Percentiles rank a stretch among this genome's conserved stretches.
Evolutionary conservation across 2,113 vertebrate genomes (phyloP).

Genomic region (Aegithalos caudatus): DNA sequence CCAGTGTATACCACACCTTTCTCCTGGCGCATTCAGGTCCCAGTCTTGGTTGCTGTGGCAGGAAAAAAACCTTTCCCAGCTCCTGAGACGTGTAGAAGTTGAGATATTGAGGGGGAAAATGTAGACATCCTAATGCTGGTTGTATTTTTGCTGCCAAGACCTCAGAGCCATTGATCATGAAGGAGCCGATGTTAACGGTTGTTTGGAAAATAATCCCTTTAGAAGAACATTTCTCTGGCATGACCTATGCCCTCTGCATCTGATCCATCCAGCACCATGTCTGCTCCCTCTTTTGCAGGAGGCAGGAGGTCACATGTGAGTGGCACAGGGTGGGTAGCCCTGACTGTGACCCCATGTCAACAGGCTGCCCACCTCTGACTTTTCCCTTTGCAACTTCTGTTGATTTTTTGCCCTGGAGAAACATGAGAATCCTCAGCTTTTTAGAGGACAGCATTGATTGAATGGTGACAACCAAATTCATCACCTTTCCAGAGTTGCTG

Average conservation of each 20-base stretch:
- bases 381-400: neutral
- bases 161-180: neutral
- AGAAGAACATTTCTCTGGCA: neutral
- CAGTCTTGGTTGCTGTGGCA: neutral
- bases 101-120: neutral
- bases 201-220: neutral
- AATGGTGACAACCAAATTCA: neutral
- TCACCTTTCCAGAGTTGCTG: neutral
- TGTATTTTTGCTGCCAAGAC: neutral
- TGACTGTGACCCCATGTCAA: neutral
- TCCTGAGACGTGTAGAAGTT: neutral
- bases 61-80: neutral
- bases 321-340: neutral
- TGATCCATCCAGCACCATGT: neutral
- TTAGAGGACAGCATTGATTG: neutral
- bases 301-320: neutral
- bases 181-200: rapidly evolving
- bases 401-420: neutral
- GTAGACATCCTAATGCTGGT: neutral
- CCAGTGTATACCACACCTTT: neutral
- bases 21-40: neutral
- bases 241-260: neutral
- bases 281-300: neutral
- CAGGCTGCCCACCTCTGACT: neutral
- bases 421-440: neutral